Percentiles rank a stretch among this genome's conserved stretches.
phyloP scores from a whole-genome alignment of 2,797 vertebrate species.

The Anguilla obscura region DNA sequence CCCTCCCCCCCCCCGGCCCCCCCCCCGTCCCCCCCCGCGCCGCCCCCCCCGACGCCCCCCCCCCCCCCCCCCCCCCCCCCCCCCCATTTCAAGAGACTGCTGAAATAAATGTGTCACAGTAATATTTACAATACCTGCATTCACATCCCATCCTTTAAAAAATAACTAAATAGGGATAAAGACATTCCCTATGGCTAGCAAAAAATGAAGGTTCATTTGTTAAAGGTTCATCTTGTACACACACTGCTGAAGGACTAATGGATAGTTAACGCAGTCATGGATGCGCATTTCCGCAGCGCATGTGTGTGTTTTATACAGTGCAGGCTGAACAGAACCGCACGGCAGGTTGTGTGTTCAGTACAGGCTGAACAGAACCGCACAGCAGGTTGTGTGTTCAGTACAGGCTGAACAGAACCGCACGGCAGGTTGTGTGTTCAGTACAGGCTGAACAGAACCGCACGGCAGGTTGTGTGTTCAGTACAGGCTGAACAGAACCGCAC shows the following conservation, averaged over 20 bases:
- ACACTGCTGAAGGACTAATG: neutral
- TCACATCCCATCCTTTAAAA: neutral
- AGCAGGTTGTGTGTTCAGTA: neutral
- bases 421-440: neutral
- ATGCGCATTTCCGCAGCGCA: slow-evolving; percentile 52
- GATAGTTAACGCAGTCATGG: slow-evolving; percentile 51
- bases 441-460: neutral
- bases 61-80: neutral
- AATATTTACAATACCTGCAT: neutral
- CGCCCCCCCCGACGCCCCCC: no score
- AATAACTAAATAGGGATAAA: neutral
- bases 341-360: neutral
- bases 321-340: slow-evolving; percentile 28
- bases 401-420: no score
- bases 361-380: no score
- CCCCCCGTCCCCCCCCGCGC: no score
- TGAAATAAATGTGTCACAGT: neutral
- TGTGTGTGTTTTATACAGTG: slow-evolving; percentile 56
- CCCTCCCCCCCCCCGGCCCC: no score
- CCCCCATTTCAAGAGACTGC: neutral
- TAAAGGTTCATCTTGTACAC: neutral
- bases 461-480: no score
- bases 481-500: no score
- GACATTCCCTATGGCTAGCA: neutral
- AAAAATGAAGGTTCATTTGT: neutral